Evolutionary conservation across 2,113 vertebrate species (phyloP).

Genomic region (Callipepla californica): DNA sequence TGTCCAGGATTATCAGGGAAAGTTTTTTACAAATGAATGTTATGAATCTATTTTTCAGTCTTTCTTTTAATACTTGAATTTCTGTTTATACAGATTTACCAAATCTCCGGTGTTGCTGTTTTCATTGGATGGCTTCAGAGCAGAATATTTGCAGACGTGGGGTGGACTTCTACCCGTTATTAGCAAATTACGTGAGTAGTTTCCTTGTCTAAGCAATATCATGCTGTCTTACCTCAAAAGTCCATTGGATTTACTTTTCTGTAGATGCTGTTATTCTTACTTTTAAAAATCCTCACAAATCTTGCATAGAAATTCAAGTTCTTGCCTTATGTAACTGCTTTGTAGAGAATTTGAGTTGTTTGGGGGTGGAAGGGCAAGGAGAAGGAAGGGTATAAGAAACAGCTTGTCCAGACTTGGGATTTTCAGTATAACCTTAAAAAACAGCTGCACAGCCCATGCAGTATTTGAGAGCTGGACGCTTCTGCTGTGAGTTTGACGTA

Average conservation of each 20-base stretch:
- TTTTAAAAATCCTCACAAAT: background rate
- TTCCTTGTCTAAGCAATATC: constrained; percentile 12
- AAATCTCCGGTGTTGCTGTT: constrained; percentile 89
- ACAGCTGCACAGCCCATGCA: background rate
- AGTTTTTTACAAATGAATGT: background rate
- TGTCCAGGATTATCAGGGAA: background rate
- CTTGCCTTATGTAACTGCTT: background rate
- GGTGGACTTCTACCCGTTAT: constrained; percentile 86
- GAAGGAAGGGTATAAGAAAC: background rate
- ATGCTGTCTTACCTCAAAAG: background rate
- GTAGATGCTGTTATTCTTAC: background rate
- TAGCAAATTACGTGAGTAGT: constrained; percentile 91
- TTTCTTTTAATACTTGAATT: constrained; percentile 51
- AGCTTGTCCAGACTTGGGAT: rapidly evolving
- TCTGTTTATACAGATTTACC: constrained; percentile 84
- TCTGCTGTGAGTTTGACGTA: background rate
- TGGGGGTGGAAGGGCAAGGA: background rate
- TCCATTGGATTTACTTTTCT: background rate
- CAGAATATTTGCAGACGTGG: constrained; percentile 89
- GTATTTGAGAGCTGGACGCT: background rate
- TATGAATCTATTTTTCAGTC: constrained; percentile 9
- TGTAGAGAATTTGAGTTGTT: background rate
- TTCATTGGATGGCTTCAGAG: constrained; percentile 96
- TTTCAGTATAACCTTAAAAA: background rate
- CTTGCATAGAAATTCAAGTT: background rate